Conservation (phyloP, 1,140 invertebrate species). For the Drosophila triauraria region DNA sequence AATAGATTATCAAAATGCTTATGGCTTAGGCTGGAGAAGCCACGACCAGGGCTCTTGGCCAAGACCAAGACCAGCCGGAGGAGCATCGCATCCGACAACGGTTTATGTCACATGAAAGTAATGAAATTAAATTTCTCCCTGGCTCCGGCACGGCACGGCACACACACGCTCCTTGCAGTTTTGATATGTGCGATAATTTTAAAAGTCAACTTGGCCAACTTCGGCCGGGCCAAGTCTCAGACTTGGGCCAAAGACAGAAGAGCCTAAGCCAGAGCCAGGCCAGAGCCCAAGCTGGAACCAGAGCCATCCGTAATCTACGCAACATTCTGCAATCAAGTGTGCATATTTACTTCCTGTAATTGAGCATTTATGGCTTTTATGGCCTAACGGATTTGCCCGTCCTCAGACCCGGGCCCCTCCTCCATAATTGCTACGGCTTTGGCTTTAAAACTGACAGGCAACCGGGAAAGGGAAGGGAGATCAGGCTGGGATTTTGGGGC, state of each 20-base stretch:
- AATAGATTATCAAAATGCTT: conserved; percentile 83
- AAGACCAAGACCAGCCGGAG: conserved; percentile 14
- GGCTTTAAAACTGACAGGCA: conserved; percentile 56
- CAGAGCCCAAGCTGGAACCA: not conserved
- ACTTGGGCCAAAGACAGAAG: conserved; percentile 14
- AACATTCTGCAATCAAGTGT: conserved; percentile 82
- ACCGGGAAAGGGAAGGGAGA: not conserved
- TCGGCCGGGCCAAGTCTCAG: conserved; percentile 37
- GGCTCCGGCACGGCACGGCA: conserved; percentile 11
- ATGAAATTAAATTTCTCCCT: conserved; percentile 81
- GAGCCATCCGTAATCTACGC: conserved; percentile 63
- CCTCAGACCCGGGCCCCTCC: conserved; percentile 7
- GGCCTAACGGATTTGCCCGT: conserved; percentile 76
- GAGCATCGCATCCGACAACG: conserved; percentile 58
- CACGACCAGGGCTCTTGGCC: conserved; percentile 42
- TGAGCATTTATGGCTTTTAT: conserved; percentile 83
- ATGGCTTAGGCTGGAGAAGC: conserved; percentile 27
- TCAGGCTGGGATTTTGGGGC: not conserved
- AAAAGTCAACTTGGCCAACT: conserved; percentile 69
- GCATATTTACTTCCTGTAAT: conserved; percentile 83
- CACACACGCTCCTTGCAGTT: conserved; percentile 34
- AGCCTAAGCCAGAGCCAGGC: conserved; percentile 12
- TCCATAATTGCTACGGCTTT: conserved; percentile 77
- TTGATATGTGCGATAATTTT: conserved; percentile 76
- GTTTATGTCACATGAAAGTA: conserved; percentile 82